Conservation (phyloP, 2,113 vertebrate genomes). For the Anarrhichthys ocellatus region DNA sequence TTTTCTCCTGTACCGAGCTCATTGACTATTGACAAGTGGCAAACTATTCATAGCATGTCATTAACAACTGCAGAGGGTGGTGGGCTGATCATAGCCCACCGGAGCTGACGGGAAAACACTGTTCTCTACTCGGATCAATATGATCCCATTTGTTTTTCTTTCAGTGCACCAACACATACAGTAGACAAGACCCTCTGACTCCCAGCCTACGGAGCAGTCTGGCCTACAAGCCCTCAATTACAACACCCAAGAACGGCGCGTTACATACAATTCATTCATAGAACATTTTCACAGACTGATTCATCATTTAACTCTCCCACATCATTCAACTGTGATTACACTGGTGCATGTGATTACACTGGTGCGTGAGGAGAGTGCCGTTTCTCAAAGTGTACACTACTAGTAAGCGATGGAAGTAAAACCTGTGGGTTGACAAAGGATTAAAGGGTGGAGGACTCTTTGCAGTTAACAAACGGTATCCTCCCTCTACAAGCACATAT, state of each 20-base stretch:
- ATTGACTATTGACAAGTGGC: constrained; percentile 31
- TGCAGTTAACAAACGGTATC: background rate
- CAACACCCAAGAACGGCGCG: constrained; percentile 26
- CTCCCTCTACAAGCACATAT: constrained; percentile 18
- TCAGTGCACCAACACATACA: constrained; percentile 32
- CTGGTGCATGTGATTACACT: background rate
- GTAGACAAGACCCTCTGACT: constrained; percentile 48
- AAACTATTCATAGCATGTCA: constrained; percentile 42
- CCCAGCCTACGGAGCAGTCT: constrained; percentile 40
- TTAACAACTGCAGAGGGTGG: constrained; percentile 25
- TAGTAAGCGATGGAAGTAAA: background rate
- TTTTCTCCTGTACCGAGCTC: constrained; percentile 29
- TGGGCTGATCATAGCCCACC: constrained; percentile 31
- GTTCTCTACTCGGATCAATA: constrained; percentile 56
- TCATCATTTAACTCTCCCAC: constrained; percentile 53
- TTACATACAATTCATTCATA: constrained; percentile 65
- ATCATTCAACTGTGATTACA: constrained; percentile 22
- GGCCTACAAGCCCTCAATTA: constrained; percentile 49
- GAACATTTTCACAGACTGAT: constrained; percentile 44
- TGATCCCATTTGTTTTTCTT: constrained; percentile 39
- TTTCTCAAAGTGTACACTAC: constrained; percentile 3
- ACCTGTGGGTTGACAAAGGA: background rate
- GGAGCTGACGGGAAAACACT: constrained; percentile 37
- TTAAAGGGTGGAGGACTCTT: background rate
- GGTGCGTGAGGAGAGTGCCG: background rate